Conservation (phyloP, 1,140 invertebrate genomes). For the Portunus trituberculatus region DNA sequence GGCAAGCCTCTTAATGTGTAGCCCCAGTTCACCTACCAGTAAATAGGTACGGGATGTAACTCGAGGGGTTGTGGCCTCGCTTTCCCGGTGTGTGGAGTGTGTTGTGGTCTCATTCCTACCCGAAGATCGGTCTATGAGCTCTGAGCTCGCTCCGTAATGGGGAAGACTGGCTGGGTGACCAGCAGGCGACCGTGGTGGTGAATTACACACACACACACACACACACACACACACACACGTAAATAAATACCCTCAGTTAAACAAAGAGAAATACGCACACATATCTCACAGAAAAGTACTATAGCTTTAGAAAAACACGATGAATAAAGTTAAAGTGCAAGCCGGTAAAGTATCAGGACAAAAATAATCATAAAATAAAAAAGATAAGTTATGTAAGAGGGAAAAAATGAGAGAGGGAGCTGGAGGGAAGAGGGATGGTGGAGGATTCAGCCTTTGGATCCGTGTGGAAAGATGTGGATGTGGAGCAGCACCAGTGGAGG, state of each 20-base stretch:
- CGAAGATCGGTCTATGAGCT: no score
- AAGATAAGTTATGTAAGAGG: background rate
- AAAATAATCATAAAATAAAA: background rate
- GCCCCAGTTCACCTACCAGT: no score
- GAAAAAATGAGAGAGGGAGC: background rate
- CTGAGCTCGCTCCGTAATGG: no score
- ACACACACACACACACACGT: background rate
- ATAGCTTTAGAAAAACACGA: background rate
- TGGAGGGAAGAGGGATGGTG: background rate
- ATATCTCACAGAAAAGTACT: background rate
- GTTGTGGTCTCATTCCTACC: no score
- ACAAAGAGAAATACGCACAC: background rate
- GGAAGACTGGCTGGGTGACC: no score
- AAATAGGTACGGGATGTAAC: no score
- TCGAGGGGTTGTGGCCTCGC: no score
- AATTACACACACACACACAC: background rate
- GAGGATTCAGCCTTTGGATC: no score
- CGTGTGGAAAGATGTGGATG: background rate
- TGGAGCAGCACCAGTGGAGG: background rate
- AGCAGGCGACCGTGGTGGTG: no score
- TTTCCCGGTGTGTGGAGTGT: no score
- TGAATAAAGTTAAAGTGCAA: background rate
- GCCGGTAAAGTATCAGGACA: background rate
- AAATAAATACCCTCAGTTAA: background rate
- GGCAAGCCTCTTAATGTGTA: no score